Conservation (phyloP, 2,888 invertebrate species). For the Sesia bembeciformis region DNA sequence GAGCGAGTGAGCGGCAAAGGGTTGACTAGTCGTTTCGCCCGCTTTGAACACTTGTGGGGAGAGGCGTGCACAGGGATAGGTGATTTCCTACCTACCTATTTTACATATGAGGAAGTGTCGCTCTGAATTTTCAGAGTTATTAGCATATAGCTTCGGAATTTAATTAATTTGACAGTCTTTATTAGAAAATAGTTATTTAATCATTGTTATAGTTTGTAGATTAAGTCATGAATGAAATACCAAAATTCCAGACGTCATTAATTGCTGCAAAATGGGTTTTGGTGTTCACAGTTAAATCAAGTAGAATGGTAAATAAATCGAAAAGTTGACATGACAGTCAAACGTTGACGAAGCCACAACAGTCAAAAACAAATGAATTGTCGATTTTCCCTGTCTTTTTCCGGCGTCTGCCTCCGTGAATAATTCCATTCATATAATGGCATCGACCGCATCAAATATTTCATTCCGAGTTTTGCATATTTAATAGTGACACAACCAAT, state of each 20-base stretch:
- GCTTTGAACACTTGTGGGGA: constrained; percentile 72
- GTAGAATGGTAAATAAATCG: too few relatives aligned
- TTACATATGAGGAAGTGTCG: constrained; percentile 46
- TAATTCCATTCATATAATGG: constrained; percentile 67
- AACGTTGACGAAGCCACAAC: constrained; percentile 47
- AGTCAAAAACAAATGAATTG: constrained; percentile 63
- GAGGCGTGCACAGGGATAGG: constrained; percentile 32
- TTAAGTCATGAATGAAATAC: too few relatives aligned
- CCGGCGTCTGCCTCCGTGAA: constrained; percentile 58
- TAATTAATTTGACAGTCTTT: too few relatives aligned
- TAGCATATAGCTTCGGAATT: constrained; percentile 13
- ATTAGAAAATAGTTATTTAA: too few relatives aligned
- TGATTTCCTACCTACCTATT: constrained; percentile 34
- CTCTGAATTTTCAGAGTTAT: constrained; percentile 24
- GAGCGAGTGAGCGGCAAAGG: constrained; percentile 73
- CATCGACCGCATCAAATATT: constrained; percentile 65
- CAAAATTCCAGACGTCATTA: too few relatives aligned
- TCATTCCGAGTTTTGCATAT: constrained; percentile 60
- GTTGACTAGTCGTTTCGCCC: constrained; percentile 70
- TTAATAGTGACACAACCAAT: constrained; percentile 59
- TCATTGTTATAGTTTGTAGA: too few relatives aligned
- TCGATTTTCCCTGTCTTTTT: constrained; percentile 61
- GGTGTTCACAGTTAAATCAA: too few relatives aligned
- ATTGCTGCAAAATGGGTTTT: too few relatives aligned
- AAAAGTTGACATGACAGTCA: constrained; percentile 5